Evolutionary conservation across 2,113 vertebrate species (phyloP), one percentile per base, ranked within the genome.

Genomic region (Zootoca vivipara): DNA sequence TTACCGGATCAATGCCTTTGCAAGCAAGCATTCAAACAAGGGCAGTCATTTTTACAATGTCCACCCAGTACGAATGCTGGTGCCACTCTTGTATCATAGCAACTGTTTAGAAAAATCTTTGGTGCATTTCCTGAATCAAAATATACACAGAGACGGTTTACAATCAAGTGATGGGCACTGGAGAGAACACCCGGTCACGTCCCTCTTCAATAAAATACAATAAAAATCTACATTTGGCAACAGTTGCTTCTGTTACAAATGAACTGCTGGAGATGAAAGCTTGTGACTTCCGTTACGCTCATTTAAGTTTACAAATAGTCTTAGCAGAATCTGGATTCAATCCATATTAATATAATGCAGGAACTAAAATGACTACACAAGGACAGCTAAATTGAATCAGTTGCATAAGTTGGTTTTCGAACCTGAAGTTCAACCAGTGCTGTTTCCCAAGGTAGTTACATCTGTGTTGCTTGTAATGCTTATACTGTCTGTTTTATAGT

Each of bases 371-470:
- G 86, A 40, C 65, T 56, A 73, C 28, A 33, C 28, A 46, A 62
- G 0, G 85, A 1, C 4, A 4, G 20, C 18, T 74, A 58, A 7
- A 28, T 92, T 75, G 65, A 80, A 75, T 0, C 5, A 5, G 18
- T 88, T 92, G 70, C 40, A 42, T 4, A 30, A 86, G 22, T 18
- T 0, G 0, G 7, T 12, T 58, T 86, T 74, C 33, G 79, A 89
- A 90, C 10, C 82, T 24, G 52, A 35, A 82, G 4, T 33, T 85
- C 62, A 85, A 83, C 7, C 70, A 9, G 20, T 77, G 24, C 20
- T 88, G 87, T 52, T 82, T 92, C 72, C 88, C 78, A 56, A 67
- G 42, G 65, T 24, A 90, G 92, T 38, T 38, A 65, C 83, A 74
- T 28, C 58, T 52, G 42, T 62, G n/a, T 88, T 87, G 52, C 30